These are phyloP conservation scores for Netelia fuscicornis DNA, from an alignment of 2,888 invertebrate species.

Conservation along the genomic window DNA sequence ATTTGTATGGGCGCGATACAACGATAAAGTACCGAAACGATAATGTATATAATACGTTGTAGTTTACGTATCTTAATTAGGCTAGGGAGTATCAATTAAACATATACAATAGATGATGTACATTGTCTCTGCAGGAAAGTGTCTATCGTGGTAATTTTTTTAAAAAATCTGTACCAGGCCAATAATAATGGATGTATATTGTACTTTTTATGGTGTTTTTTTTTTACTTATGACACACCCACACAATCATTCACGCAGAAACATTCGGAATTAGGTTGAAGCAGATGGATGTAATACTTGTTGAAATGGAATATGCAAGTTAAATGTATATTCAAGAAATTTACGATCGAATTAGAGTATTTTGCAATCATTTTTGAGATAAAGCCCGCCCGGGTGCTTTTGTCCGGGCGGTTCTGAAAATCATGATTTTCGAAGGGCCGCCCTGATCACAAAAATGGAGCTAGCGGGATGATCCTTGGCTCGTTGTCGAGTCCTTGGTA, in stretches of 20 bases:
- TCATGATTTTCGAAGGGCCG: too few species aligned
- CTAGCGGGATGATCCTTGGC: too few species aligned
- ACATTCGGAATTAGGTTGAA: neutral
- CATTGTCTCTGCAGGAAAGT: slow-evolving; percentile 70
- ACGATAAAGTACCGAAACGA: slow-evolving; percentile 12
- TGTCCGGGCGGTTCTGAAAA: too few species aligned
- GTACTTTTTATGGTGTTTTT: neutral
- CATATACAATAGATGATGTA: slow-evolving; percentile 59
- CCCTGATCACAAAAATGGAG: too few species aligned
- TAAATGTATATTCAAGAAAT: too few species aligned
- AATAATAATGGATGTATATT: slow-evolving; percentile 75
- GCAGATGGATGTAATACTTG: too few species aligned
- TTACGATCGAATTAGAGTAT: too few species aligned
- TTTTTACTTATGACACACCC: neutral
- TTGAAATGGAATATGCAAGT: too few species aligned
- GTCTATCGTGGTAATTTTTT: slow-evolving; percentile 74
- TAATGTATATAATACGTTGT: slow-evolving; percentile 62
- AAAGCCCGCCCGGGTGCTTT: too few species aligned
- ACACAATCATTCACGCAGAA: neutral
- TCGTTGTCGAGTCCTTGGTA: too few species aligned
- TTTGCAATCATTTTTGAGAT: too few species aligned
- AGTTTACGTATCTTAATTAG: slow-evolving; percentile 22
- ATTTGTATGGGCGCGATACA: slow-evolving; percentile 39
- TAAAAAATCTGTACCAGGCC: slow-evolving; percentile 75
- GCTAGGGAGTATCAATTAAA: slow-evolving; percentile 37